Evolutionary conservation across 2,113 vertebrate genomes (phyloP).

Genomic region (Pterophyllum scalare): DNA sequence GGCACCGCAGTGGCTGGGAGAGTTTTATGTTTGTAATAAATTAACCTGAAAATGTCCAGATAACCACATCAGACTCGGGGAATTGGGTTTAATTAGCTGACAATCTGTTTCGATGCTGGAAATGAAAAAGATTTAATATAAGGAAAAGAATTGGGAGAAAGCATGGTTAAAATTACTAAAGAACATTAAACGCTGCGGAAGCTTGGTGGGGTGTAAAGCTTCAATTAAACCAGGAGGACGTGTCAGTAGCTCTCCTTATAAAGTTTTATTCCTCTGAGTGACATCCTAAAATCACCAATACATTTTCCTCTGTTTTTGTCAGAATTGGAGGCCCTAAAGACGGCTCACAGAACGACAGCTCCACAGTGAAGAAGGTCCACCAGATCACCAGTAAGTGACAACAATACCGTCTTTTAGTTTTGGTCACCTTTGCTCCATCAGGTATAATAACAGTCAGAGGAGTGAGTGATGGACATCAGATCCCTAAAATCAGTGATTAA

Average conservation of each 20-base stretch:
- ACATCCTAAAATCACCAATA: not conserved
- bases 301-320: slow-evolving; percentile 1
- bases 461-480: not conserved
- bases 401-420: not conserved
- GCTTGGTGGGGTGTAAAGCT: not conserved
- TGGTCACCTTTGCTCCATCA: not conserved
- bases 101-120: fast-evolving
- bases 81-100: not conserved
- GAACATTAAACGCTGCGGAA: not conserved
- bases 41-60: not conserved
- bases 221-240: not conserved
- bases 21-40: not conserved
- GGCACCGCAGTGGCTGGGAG: too few relatives aligned
- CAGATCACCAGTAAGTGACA: slow-evolving; percentile 89
- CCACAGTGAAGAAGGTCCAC: slow-evolving; percentile 90
- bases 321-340: slow-evolving; percentile 89
- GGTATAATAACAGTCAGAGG: not conserved
- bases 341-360: slow-evolving; percentile 77
- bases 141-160: not conserved
- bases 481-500: fast-evolving
- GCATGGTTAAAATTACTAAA: not conserved
- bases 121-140: not conserved
- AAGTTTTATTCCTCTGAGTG: not conserved
- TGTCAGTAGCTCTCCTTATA: fast-evolving
- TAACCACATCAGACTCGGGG: not conserved